phyloP scores from a whole-genome alignment of 2,113 vertebrate genomes.

The Gila orcuttii region DNA sequence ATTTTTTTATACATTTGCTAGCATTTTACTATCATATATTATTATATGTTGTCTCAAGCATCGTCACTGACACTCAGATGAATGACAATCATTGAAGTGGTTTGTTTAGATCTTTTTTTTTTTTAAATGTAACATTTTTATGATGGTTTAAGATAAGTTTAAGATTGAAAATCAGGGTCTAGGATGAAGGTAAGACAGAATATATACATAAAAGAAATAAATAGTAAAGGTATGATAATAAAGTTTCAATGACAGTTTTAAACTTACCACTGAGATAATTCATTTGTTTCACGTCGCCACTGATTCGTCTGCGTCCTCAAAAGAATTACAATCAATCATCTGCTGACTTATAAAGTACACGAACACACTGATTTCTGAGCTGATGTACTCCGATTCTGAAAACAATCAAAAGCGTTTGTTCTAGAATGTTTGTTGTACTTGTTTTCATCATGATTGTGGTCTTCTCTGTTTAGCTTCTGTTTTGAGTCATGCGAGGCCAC shows the following conservation, averaged over 20 bases:
- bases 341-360: background rate
- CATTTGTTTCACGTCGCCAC: background rate
- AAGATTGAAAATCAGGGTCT: background rate
- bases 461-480: background rate
- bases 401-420: constrained; percentile 20
- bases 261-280: background rate
- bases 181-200: background rate
- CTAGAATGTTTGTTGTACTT: background rate
- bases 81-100: background rate
- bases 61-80: background rate
- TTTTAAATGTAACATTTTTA: background rate
- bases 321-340: background rate
- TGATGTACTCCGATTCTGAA: background rate
- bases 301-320: background rate
- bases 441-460: background rate
- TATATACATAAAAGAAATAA: background rate
- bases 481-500: background rate
- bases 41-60: background rate
- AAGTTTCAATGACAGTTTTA: background rate
- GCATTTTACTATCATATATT: too few relatives aligned
- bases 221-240: background rate
- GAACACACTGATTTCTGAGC: background rate
- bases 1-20: too few relatives aligned
- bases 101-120: background rate
- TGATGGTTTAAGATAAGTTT: background rate